phyloP scores from a whole-genome alignment of 2,888 invertebrate genomes.

The Serripes groenlandicus region DNA sequence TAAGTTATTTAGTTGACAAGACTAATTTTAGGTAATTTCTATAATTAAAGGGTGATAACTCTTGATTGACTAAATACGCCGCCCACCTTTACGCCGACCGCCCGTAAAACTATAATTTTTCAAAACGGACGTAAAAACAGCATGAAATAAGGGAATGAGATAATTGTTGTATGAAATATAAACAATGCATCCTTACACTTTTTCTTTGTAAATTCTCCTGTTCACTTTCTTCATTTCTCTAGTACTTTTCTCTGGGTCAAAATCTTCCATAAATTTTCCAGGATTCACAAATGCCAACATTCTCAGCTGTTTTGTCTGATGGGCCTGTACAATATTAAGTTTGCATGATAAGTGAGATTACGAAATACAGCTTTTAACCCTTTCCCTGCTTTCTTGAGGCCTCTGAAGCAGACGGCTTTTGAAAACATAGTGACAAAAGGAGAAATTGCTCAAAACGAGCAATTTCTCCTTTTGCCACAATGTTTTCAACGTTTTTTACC shows the following conservation, averaged over 20 bases:
- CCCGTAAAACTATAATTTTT: too few relatives aligned
- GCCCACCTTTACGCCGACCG: too few relatives aligned
- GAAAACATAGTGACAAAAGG: not conserved
- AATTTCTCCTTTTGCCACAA: not conserved
- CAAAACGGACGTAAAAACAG: too few relatives aligned
- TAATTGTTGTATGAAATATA: too few relatives aligned
- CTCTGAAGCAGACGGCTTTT: not conserved
- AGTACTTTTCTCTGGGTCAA: conserved; percentile 92
- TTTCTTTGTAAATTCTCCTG: conserved; percentile 89
- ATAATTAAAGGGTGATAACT: too few relatives aligned
- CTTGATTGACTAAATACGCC: too few relatives aligned
- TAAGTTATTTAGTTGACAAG: too few relatives aligned
- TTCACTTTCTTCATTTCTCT: conserved; percentile 92
- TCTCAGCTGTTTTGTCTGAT: conserved; percentile 73
- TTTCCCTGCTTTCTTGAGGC: not conserved
- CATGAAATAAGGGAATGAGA: too few relatives aligned
- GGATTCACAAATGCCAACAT: conserved; percentile 81
- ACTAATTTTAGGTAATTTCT: too few relatives aligned
- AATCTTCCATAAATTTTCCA: conserved; percentile 85
- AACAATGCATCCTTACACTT: conserved; percentile 61
- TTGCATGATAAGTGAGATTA: too few relatives aligned
- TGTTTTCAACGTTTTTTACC: too few relatives aligned
- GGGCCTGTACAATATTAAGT: too few relatives aligned
- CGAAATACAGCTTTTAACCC: not conserved
- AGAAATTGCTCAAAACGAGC: not conserved